Evolutionary conservation across 2,888 invertebrate species (phyloP).

Genomic region (Portevinia maculata): DNA sequence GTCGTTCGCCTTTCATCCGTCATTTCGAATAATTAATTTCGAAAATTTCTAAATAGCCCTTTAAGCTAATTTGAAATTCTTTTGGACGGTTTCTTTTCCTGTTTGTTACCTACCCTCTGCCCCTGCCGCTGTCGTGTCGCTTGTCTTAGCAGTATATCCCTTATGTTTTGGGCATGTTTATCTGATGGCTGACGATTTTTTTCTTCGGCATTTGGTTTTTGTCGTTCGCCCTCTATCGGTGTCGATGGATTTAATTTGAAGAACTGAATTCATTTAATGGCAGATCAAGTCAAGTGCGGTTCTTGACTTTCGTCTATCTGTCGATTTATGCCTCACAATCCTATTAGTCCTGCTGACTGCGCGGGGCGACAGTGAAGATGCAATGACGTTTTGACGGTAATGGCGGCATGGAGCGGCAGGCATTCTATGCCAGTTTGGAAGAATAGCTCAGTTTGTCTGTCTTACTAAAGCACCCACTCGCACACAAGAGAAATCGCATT

Average conservation of each 20-base stretch:
- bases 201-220: constrained; percentile 20
- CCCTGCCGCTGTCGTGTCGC: background rate
- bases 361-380: constrained; percentile 9
- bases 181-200: constrained; percentile 23
- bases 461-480: constrained; percentile 44
- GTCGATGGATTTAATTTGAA: constrained; percentile 62
- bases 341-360: constrained; percentile 10
- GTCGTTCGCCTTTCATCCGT: constrained; percentile 25
- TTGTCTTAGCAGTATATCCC: background rate
- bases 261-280: constrained; percentile 67
- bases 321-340: constrained; percentile 54
- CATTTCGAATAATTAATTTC: constrained; percentile 73
- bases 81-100: constrained; percentile 34
- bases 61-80: constrained; percentile 71
- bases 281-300: constrained; percentile 68
- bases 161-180: constrained; percentile 18
- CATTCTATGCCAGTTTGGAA: background rate
- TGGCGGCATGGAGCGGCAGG: background rate
- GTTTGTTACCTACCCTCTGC: background rate
- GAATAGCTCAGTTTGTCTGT: constrained; percentile 34
- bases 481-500: constrained; percentile 56
- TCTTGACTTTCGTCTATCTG: constrained; percentile 66
- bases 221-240: constrained; percentile 16
- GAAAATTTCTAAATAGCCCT: constrained; percentile 64
- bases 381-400: background rate